phyloP scores from a whole-genome alignment of 2,888 invertebrate species.

The Adineta ricciae region DNA sequence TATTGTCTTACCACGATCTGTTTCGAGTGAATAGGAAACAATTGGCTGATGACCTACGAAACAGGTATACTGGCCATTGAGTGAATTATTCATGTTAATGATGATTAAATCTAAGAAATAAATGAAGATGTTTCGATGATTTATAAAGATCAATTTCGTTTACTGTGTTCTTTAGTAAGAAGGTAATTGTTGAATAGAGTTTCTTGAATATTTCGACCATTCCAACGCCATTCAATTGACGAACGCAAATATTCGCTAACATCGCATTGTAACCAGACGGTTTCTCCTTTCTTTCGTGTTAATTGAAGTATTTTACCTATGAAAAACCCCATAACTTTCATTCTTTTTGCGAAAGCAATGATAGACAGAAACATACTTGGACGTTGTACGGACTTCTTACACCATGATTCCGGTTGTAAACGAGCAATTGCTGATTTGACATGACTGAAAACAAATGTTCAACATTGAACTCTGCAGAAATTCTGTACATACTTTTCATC shows the following conservation, averaged over 20 bases:
- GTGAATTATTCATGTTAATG: constrained; percentile 18
- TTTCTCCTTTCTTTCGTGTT: constrained; percentile 14
- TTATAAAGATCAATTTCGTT: too few relatives aligned
- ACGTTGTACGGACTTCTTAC: constrained; percentile 10
- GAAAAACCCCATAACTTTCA: not conserved
- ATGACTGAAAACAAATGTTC: not conserved
- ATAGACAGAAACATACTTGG: not conserved
- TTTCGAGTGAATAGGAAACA: not conserved
- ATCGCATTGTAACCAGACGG: constrained; percentile 19
- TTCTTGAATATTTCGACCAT: constrained; percentile 19
- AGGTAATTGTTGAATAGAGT: not conserved
- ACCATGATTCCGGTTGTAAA: not conserved
- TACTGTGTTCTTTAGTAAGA: constrained; percentile 17
- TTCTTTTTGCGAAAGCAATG: not conserved
- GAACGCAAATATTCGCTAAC: constrained; percentile 15
- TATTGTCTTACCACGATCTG: constrained; percentile 19
- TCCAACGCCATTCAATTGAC: constrained; percentile 15
- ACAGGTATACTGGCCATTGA: constrained; percentile 30
- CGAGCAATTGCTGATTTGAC: not conserved
- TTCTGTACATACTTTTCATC: not conserved
- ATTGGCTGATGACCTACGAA: constrained; percentile 14
- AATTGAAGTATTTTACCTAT: constrained; percentile 9
- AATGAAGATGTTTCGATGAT: too few relatives aligned
- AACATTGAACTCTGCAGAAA: not conserved
- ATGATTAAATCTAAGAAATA: constrained; percentile 32